These are phyloP conservation scores for Andrena trimmerana DNA, from an alignment of 2,888 invertebrate species.

Conservation along the genomic window DNA sequence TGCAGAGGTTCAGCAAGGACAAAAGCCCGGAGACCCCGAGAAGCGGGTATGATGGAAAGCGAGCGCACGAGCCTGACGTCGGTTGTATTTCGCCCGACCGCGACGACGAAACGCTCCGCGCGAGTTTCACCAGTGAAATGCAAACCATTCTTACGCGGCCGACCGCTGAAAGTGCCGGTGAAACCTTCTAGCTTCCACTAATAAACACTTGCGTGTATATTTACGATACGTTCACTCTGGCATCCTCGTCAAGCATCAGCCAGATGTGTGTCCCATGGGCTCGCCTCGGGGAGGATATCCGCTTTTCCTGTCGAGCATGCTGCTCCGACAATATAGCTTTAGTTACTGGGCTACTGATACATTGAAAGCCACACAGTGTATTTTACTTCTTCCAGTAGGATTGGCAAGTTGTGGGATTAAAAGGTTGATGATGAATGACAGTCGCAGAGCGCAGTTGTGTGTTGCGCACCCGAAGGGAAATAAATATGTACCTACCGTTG, in stretches of 20 bases:
- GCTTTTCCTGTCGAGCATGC: slow-evolving; percentile 36
- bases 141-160: slow-evolving; percentile 77
- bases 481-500: no score
- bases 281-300: slow-evolving; percentile 38
- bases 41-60: slow-evolving; percentile 68
- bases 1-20: slow-evolving; percentile 50
- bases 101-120: slow-evolving; percentile 44
- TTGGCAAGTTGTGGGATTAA: no score
- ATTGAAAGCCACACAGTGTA: not conserved
- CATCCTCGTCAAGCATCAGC: slow-evolving; percentile 14
- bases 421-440: no score
- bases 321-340: slow-evolving; percentile 17
- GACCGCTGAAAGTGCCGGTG: slow-evolving; percentile 76
- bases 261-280: slow-evolving; percentile 47
- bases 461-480: no score
- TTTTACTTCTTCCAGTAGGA: no score
- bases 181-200: slow-evolving; percentile 73
- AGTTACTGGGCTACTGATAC: slow-evolving; percentile 6
- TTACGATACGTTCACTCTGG: slow-evolving; percentile 28
- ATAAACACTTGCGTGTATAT: slow-evolving; percentile 71
- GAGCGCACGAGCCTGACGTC: slow-evolving; percentile 44
- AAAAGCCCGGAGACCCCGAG: slow-evolving; percentile 22
- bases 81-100: slow-evolving; percentile 57
- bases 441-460: no score
- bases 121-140: slow-evolving; percentile 81